Evolutionary conservation across 30 jellyfish, hydroid and myxozoan species (phyloP).

Genomic region (Cassiopea andromeda): DNA sequence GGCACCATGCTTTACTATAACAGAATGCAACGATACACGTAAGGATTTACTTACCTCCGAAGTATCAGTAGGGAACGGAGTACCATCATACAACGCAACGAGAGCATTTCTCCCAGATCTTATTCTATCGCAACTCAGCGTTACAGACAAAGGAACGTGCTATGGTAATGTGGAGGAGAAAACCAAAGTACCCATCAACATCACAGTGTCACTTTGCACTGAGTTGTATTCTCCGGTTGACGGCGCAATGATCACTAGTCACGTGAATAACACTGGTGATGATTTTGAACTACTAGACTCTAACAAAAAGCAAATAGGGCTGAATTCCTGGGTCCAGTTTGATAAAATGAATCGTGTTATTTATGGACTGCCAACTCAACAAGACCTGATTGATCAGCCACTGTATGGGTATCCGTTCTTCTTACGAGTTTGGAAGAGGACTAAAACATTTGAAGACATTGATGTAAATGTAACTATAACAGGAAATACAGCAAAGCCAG

Average conservation of each 20-base stretch:
- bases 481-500: slow-evolving; percentile 41
- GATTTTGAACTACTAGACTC: slow-evolving; percentile 17
- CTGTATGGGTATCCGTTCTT: slow-evolving; percentile 64
- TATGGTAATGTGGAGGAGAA: not conserved
- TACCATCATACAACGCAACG: slow-evolving; percentile 38
- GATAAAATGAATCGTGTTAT: slow-evolving; percentile 31
- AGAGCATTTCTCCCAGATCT: slow-evolving; percentile 35
- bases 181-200: not conserved
- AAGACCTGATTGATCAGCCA: slow-evolving; percentile 57
- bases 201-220: slow-evolving; percentile 59
- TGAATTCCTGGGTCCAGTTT: slow-evolving; percentile 85
- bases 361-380: slow-evolving; percentile 83
- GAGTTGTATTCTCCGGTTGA: slow-evolving; percentile 17
- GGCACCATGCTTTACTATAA: slow-evolving; percentile 42
- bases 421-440: slow-evolving; percentile 21
- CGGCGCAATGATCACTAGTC: not conserved
- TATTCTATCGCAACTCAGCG: slow-evolving; percentile 9
- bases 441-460: not conserved
- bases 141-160: slow-evolving; percentile 17
- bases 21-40: slow-evolving; percentile 32
- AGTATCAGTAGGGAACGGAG: slow-evolving; percentile 18
- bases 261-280: not conserved
- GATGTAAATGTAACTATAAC: slow-evolving; percentile 25
- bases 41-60: not conserved
- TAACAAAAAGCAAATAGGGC: not conserved